Evolutionary conservation across 2,888 invertebrate genomes (phyloP).

Genomic region (Lasioglossum malachurum): DNA sequence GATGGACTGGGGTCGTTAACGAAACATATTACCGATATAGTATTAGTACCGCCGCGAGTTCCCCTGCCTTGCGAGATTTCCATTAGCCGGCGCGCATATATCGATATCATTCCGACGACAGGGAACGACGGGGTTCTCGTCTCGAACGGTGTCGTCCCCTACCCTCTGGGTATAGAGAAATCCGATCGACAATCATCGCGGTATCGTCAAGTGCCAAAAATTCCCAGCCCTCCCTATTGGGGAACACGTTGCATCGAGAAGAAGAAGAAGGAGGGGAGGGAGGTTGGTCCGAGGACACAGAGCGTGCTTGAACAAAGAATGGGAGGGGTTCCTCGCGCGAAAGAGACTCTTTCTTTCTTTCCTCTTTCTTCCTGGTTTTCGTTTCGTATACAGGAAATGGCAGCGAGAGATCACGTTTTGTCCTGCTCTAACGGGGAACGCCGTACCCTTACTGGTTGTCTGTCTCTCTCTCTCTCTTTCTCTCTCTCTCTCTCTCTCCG

Average conservation of each 20-base stretch:
- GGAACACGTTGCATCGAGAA: neutral
- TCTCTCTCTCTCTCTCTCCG: constrained; percentile 4
- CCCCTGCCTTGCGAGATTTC: constrained; percentile 31
- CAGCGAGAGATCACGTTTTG: constrained; percentile 42
- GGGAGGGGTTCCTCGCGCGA: neutral
- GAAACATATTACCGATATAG: constrained; percentile 37
- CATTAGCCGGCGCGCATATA: constrained; percentile 21
- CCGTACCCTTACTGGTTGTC: constrained; percentile 24
- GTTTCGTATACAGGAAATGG: constrained; percentile 57
- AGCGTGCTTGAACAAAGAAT: constrained; percentile 34
- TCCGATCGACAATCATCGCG: constrained; percentile 50
- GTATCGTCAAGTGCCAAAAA: constrained; percentile 55
- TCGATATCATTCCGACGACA: constrained; percentile 21
- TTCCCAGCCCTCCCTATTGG: neutral
- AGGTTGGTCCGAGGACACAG: neutral
- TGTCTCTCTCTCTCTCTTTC: constrained; percentile 12
- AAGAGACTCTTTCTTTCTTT: neutral
- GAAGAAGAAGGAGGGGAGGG: neutral
- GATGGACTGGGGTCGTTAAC: constrained; percentile 20
- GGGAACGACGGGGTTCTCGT: neutral
- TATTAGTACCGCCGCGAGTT: constrained; percentile 22
- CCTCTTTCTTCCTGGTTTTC: constrained; percentile 28
- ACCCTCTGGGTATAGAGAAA: neutral
- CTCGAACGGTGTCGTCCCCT: neutral
- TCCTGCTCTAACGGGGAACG: constrained; percentile 46